These are phyloP conservation scores for Lepus europaeus DNA, from an alignment of 2,113 vertebrate species.

Conservation along the genomic window DNA sequence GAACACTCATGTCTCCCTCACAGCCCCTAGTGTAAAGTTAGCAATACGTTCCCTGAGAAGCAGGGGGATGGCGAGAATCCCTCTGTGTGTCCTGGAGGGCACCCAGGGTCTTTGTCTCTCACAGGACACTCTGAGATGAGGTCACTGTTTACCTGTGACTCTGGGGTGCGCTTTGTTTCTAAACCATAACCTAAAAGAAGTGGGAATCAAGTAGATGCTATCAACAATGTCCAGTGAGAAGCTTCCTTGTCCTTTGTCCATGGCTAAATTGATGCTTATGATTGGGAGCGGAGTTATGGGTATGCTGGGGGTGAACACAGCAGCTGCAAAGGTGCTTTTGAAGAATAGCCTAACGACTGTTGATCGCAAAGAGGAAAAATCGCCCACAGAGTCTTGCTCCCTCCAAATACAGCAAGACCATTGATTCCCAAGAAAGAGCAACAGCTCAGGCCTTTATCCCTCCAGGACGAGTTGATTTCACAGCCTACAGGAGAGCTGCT, in stretches of 20 bases:
- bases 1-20: not conserved
- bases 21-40: constrained; percentile 41
- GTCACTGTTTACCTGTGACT: not conserved
- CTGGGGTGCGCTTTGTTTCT: not conserved
- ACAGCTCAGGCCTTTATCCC: constrained; percentile 52
- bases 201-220: not conserved
- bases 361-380: constrained; percentile 52
- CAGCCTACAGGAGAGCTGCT: constrained; percentile 36
- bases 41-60: constrained; percentile 47
- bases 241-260: not conserved
- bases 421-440: constrained; percentile 59
- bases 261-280: constrained; percentile 2
- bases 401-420: constrained; percentile 51
- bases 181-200: not conserved
- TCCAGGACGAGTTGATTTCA: constrained; percentile 4
- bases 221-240: not conserved
- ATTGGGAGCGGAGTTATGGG: no score
- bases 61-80: not conserved
- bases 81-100: not conserved
- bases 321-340: constrained; percentile 38
- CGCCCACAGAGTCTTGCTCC: constrained; percentile 19
- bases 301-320: not conserved
- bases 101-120: not conserved
- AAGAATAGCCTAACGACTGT: constrained; percentile 13
- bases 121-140: not conserved